Evolutionary conservation across 2,888 invertebrate species (phyloP).

Genomic region (Gandaritis pyraliata): DNA sequence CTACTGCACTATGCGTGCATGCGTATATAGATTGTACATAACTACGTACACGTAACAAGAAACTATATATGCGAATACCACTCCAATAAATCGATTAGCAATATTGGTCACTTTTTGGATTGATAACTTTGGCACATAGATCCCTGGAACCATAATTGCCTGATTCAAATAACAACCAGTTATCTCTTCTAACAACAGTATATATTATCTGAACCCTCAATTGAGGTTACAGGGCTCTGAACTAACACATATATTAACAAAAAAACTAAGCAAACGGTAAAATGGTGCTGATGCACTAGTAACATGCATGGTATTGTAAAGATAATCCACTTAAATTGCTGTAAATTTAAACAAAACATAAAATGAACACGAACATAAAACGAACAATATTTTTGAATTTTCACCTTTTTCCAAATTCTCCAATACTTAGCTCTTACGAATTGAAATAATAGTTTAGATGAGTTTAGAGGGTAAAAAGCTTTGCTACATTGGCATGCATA

Average conservation of each 20-base stretch:
- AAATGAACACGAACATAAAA: slow-evolving; percentile 52
- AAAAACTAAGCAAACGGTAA: slow-evolving; percentile 52
- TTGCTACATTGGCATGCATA: slow-evolving; percentile 82
- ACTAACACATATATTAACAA: slow-evolving; percentile 49
- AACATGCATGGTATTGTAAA: slow-evolving; percentile 72
- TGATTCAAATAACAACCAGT: slow-evolving; percentile 13
- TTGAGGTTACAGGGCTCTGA: slow-evolving; percentile 46
- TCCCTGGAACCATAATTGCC: slow-evolving; percentile 47
- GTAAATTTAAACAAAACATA: slow-evolving; percentile 50
- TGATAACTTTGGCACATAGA: slow-evolving; percentile 60
- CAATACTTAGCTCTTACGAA: slow-evolving; percentile 62
- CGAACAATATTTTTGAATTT: slow-evolving; percentile 55
- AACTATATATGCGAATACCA: slow-evolving; percentile 63
- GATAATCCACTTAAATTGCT: slow-evolving; percentile 59
- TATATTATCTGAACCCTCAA: slow-evolving; percentile 17
- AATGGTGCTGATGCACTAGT: slow-evolving; percentile 58
- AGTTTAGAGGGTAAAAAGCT: slow-evolving; percentile 70
- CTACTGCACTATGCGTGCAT: slow-evolving; percentile 79
- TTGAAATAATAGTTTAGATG: slow-evolving; percentile 71
- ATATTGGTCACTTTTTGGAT: slow-evolving; percentile 60
- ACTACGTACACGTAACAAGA: slow-evolving; percentile 64
- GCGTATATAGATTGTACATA: slow-evolving; percentile 76
- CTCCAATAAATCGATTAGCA: slow-evolving; percentile 55
- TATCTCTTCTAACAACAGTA: background rate
- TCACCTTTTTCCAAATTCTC: slow-evolving; percentile 64